phyloP scores from a whole-genome alignment of 2,797 vertebrate genomes.

The Takifugu ocellatus region DNA sequence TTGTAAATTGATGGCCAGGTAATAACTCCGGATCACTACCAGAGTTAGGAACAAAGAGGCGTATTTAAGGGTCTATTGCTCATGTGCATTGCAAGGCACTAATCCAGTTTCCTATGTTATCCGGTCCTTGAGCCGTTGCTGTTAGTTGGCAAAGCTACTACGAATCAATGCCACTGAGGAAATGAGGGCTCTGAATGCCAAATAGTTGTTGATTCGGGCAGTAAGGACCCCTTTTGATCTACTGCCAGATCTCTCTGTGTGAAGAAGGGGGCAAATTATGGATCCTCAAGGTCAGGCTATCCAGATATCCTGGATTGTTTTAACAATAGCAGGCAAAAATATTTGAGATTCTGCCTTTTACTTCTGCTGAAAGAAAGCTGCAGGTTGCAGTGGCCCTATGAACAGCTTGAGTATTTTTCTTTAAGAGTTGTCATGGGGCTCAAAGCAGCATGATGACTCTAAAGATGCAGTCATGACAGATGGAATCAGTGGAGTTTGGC shows the following conservation, averaged over 20 bases:
- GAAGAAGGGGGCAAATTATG: slow-evolving; percentile 5
- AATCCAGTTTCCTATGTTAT: slow-evolving; percentile 52
- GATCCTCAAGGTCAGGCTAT: slow-evolving; percentile 3
- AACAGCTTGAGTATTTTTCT: slow-evolving; percentile 65
- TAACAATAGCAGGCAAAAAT: no score
- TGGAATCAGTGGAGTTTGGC: slow-evolving; percentile 58
- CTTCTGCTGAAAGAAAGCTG: not conserved
- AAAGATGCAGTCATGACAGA: slow-evolving; percentile 64
- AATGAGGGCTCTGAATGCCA: slow-evolving; percentile 36
- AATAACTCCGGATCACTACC: slow-evolving; percentile 28
- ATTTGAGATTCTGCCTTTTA: not conserved
- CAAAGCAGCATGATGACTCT: slow-evolving; percentile 41
- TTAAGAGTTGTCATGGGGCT: slow-evolving; percentile 58
- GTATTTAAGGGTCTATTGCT: slow-evolving; percentile 24
- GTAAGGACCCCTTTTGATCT: slow-evolving; percentile 45
- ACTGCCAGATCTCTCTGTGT: slow-evolving; percentile 32
- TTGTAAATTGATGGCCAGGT: slow-evolving; percentile 49
- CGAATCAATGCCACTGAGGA: slow-evolving; percentile 18
- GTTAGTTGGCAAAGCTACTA: slow-evolving; percentile 26
- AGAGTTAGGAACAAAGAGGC: slow-evolving; percentile 23
- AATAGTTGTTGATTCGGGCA: slow-evolving; percentile 39
- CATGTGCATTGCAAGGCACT: slow-evolving; percentile 33
- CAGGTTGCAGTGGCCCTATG: slow-evolving; percentile 36
- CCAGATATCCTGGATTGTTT: not conserved
- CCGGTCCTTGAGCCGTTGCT: slow-evolving; percentile 38